Evolutionary conservation across 1,140 invertebrate genomes (phyloP), one percentile per base, ranked within the genome.

Genomic region (Diabrotica virgifera): DNA sequence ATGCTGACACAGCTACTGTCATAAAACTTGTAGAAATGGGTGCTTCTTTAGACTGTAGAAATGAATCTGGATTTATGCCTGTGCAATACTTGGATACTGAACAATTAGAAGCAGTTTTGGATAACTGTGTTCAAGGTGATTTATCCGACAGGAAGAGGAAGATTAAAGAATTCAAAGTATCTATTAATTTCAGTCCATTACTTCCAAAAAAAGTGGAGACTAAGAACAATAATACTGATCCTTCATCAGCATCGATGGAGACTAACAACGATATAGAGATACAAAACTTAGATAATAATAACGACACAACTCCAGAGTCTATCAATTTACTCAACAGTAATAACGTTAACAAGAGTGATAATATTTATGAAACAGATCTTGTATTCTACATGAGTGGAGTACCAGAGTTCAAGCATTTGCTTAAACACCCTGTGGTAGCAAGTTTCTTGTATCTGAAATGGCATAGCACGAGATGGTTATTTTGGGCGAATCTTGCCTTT

Each of bases 401-500:
- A 12, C 81, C 82, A 55, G 83, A 87, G 59, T 77, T 90, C 37
- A 83, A 85, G 37, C 83, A 86, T 62, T 77, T 93, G n/a, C 77
- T 93, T 4, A 89, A 87, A 70, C 92, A 93, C 80, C 91, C 92
- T 0, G 78, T 93, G 0, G 85, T 93, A 8, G 87, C 89, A 0
- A 92, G 89, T 65, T 92, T 93, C 70, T 74, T 94, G 2, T 87
- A 89, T 72, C 80, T 93, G 11, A 94, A 94, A 77, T 94, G 91
- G 90, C 84, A 89, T 72, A 82, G 86, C 62, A 87, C 93, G 63
- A 85, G 88, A 37, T 82, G 85, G n/a, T 80, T 91, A 9, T 90
- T 91, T 70, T 87, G 86, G 58, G 77, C 84, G 2, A 92, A 93
- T 76, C 85, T 92, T 24, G 72, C 84, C 3, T 85, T 92, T 67